A percentile compares a stretch with the other conserved stretches of the same genome.
Evolutionary conservation across 2,113 vertebrate species (phyloP).

Genomic region (Malurus melanocephalus): DNA sequence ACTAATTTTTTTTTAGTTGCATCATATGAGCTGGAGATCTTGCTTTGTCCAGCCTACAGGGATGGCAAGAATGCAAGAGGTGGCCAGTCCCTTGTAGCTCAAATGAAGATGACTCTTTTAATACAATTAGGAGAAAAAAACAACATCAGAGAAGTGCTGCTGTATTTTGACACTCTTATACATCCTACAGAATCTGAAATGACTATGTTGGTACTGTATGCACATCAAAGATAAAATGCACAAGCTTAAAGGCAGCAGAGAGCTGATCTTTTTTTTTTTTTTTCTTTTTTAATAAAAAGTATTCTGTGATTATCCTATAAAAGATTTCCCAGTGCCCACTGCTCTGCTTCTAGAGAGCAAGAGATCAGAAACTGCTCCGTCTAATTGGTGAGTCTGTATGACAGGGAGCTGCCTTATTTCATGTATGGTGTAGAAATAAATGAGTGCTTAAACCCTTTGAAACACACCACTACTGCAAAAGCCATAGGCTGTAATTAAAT

Average conservation of each 20-base stretch:
- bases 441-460: constrained; percentile 57
- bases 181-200: neutral
- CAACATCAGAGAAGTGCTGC: neutral
- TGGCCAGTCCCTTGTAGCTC: neutral
- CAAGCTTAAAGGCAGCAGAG: constrained; percentile 22
- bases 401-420: constrained; percentile 57
- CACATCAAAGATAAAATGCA: constrained; percentile 20
- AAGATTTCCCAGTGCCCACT: constrained; percentile 35
- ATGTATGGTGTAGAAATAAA: constrained; percentile 57
- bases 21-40: neutral
- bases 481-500: constrained; percentile 67
- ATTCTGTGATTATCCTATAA: constrained; percentile 44
- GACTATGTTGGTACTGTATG: neutral
- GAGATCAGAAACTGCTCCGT: constrained; percentile 58
- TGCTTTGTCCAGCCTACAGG: neutral
- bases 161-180: neutral
- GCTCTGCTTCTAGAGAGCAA: constrained; percentile 48
- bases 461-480: constrained; percentile 48
- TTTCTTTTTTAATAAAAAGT: neutral
- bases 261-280: neutral
- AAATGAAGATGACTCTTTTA: neutral
- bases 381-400: constrained; percentile 54
- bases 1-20: neutral
- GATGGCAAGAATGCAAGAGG: neutral
- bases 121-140: neutral